Base-by-base conservation (phyloP, 1,140 invertebrate species). In the Drosophila cardini region DNA sequence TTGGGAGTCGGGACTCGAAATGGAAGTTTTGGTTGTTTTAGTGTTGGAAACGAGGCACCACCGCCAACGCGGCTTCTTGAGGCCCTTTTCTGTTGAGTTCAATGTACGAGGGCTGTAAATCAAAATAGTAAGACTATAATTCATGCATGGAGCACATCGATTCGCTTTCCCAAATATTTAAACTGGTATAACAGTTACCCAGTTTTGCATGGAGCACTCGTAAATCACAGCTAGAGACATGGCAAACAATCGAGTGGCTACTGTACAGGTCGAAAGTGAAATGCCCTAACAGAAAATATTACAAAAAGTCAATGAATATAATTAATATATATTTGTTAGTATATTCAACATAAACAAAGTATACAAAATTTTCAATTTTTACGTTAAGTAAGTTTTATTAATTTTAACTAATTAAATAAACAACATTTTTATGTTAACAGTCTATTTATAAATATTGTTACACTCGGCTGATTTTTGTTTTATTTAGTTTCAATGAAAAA, bases 171-270 rank as follows among this genome's bases (percentile, higher is more conserved):
- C 60, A 85, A 71, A 75, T 60, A 75, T 67, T 71, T 70, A 78
- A 81, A 78, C 63, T 63, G 68, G 67, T 56, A 84, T 89, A 79
- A 89, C 83, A 87, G 83, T 87, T 89, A 87, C 83, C 83, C 80
- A 87, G 62, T 87, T 80, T 65, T 78, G 70, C 62, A 65, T 58
- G 63, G 45, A n/a, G 45, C 57, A 64, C 75, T 76, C 83, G 83
- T 86, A 86, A 87, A 86, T 86, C 83, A 86, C 63, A 48, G 18
- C 52, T 45, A 55, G 42, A 63, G 69, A 63, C 57, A 42, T 11
- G 65, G 13, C 21, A 34, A 56, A 45, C 58, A 36, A 9, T 15
- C 10, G n/a, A 8, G 13, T 16, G 46, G 40, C 52, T 40, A 48
- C 42, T 34, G 61, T 13, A 52, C n/a, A 26, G 36, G 15, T 53